phyloP scores from a whole-genome alignment of 2,888 invertebrate genomes.

The Luperina nickerlii region DNA sequence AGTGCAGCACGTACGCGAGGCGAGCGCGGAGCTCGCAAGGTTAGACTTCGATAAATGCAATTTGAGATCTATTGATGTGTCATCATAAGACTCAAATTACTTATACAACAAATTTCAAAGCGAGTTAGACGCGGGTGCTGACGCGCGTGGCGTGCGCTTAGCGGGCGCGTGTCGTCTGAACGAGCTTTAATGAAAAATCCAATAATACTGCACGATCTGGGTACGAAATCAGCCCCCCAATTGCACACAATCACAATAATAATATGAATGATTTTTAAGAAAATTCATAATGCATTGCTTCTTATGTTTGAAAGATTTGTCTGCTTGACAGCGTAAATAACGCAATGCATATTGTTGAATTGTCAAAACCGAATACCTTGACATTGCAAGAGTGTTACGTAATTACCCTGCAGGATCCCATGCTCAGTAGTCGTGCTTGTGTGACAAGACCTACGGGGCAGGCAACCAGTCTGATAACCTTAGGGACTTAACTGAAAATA shows the following conservation, averaged over 20 bases:
- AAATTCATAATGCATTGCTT: not conserved
- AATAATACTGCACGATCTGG: not conserved
- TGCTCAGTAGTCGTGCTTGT: not conserved
- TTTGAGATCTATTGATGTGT: too few relatives aligned
- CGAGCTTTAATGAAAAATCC: not conserved
- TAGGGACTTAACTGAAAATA: constrained; percentile 34
- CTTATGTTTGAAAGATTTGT: not conserved
- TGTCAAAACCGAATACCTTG: not conserved
- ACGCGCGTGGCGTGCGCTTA: too few relatives aligned
- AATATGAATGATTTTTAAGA: not conserved
- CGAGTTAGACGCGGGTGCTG: too few relatives aligned
- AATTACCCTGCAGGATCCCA: not conserved
- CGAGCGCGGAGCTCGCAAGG: too few relatives aligned
- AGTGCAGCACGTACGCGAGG: too few relatives aligned
- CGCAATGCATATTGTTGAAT: not conserved
- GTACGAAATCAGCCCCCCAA: not conserved
- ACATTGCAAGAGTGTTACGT: not conserved
- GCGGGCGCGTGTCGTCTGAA: too few relatives aligned
- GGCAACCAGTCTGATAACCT: constrained; percentile 20
- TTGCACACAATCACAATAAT: not conserved
- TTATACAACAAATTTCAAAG: too few relatives aligned
- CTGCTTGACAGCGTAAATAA: not conserved
- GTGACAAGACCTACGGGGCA: not conserved
- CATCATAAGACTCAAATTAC: too few relatives aligned
- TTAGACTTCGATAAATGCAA: too few relatives aligned